These are phyloP conservation scores for Drosophila pseudoananassae DNA, from an alignment of 1,140 invertebrate species.

Conservation along the genomic window DNA sequence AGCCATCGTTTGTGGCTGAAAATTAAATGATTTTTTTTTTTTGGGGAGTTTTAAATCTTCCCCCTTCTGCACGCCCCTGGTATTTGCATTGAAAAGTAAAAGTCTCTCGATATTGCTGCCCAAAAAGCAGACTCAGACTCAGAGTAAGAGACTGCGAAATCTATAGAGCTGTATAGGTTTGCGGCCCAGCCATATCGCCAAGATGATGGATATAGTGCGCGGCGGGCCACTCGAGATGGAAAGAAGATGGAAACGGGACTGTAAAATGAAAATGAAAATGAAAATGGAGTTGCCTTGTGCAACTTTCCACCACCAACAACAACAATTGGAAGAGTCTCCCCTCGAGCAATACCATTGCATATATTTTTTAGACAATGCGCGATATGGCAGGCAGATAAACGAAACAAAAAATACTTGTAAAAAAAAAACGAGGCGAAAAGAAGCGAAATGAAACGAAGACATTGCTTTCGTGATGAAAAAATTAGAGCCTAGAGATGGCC, in stretches of 20 bases:
- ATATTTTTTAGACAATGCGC: constrained; percentile 21
- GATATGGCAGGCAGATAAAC: constrained; percentile 37
- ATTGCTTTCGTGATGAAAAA: constrained; percentile 33
- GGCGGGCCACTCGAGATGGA: constrained; percentile 9
- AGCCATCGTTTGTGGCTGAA: constrained; percentile 1
- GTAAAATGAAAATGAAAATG: constrained; percentile 23
- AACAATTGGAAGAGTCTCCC: background rate
- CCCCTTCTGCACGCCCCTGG: background rate
- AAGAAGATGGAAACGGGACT: background rate
- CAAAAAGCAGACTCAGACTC: constrained; percentile 3
- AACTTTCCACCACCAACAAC: constrained; percentile 7
- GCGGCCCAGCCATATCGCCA: background rate
- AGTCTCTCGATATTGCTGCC: constrained; percentile 31
- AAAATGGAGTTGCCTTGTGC: constrained; percentile 43
- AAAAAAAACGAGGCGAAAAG: constrained; percentile 22
- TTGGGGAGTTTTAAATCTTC: background rate
- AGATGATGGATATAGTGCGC: constrained; percentile 14
- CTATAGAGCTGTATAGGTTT: constrained; percentile 4
- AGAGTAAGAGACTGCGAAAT: constrained; percentile 22
- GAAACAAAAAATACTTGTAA: constrained; percentile 2
- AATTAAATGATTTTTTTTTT: constrained; percentile 28
- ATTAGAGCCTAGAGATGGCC: constrained; percentile 11
- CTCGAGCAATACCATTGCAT: background rate
- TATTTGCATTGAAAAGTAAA: constrained; percentile 42
- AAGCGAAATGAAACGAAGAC: constrained; percentile 38